These are phyloP conservation scores for Holothuria scabra DNA, from an alignment of 53 echinoderm and acorn worm genomes.

Conservation along the genomic window DNA sequence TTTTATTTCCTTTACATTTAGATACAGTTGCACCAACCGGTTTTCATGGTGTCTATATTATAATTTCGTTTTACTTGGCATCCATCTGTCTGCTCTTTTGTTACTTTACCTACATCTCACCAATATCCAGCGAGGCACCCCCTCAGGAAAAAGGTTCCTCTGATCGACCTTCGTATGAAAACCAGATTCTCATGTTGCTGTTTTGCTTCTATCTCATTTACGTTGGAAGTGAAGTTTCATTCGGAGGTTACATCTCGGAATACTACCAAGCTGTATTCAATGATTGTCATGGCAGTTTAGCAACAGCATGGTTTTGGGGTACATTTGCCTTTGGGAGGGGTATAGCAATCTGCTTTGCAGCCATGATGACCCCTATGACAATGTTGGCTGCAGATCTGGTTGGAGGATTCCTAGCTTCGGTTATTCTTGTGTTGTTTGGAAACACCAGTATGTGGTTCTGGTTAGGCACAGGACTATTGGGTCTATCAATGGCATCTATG, in stretches of 20 bases:
- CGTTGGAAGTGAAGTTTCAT: slow-evolving; percentile 81
- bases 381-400: slow-evolving; percentile 75
- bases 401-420: slow-evolving; percentile 63
- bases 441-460: slow-evolving; percentile 62
- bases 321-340: slow-evolving; percentile 80
- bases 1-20: no score
- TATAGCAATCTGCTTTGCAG: slow-evolving; percentile 83
- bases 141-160: not conserved
- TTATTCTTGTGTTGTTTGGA: slow-evolving; percentile 53
- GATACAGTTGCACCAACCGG: not conserved
- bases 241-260: slow-evolving; percentile 77
- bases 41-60: slow-evolving; percentile 51
- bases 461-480: slow-evolving; percentile 71
- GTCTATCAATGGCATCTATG: slow-evolving; percentile 89
- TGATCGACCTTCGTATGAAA: slow-evolving; percentile 46
- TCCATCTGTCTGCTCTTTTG: slow-evolving; percentile 58
- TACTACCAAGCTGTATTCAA: slow-evolving; percentile 47
- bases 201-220: slow-evolving; percentile 92
- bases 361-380: slow-evolving; percentile 58
- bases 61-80: slow-evolving; percentile 67
- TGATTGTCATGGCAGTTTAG: slow-evolving; percentile 51
- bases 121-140: not conserved
- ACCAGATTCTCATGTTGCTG: slow-evolving; percentile 62
- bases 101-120: slow-evolving; percentile 64
- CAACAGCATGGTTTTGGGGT: slow-evolving; percentile 81